phyloP scores from a whole-genome alignment of 2,888 invertebrate genomes.

The Drosophila antonietae region DNA sequence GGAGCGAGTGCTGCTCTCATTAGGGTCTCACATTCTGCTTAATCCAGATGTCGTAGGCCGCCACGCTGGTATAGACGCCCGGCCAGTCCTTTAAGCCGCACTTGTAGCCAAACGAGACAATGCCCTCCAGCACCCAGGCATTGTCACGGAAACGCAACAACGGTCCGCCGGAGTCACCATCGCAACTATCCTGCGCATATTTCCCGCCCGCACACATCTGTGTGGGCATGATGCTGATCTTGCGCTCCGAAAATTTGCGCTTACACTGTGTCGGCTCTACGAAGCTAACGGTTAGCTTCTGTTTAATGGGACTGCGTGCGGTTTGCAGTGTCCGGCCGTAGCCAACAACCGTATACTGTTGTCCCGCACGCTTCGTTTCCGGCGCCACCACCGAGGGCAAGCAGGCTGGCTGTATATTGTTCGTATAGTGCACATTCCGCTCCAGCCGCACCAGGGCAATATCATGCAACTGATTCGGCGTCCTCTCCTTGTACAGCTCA shows the following conservation, averaged over 20 bases:
- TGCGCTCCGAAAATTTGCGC: slow-evolving; percentile 72
- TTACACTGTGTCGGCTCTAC: slow-evolving; percentile 85
- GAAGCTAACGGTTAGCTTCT: slow-evolving; percentile 86
- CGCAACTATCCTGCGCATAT: slow-evolving; percentile 89
- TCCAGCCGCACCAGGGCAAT: slow-evolving; percentile 89
- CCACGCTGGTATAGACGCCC: slow-evolving; percentile 89
- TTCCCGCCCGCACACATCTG: slow-evolving; percentile 90
- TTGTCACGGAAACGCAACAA: slow-evolving; percentile 86
- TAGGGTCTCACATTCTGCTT: slow-evolving; percentile 68
- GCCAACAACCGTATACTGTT: slow-evolving; percentile 86
- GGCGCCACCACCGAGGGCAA: slow-evolving; percentile 84
- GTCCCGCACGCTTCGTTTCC: slow-evolving; percentile 54
- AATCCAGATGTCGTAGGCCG: slow-evolving; percentile 86
- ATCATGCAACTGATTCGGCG: slow-evolving; percentile 88
- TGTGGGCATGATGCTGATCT: slow-evolving; percentile 72
- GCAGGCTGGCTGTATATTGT: slow-evolving; percentile 87
- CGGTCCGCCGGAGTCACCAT: slow-evolving; percentile 92
- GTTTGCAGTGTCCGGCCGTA: slow-evolving; percentile 87
- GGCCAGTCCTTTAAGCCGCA: slow-evolving; percentile 88
- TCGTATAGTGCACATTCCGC: slow-evolving; percentile 86
- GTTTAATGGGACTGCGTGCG: slow-evolving; percentile 86
- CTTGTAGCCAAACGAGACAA: slow-evolving; percentile 89
- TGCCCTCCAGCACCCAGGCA: slow-evolving; percentile 87
- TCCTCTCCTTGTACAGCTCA: slow-evolving; percentile 87
- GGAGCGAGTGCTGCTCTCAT: background rate